These are phyloP conservation scores for Ditylenchus dipsaci DNA, from an alignment of 1,140 invertebrate genomes.

Conservation along the genomic window DNA sequence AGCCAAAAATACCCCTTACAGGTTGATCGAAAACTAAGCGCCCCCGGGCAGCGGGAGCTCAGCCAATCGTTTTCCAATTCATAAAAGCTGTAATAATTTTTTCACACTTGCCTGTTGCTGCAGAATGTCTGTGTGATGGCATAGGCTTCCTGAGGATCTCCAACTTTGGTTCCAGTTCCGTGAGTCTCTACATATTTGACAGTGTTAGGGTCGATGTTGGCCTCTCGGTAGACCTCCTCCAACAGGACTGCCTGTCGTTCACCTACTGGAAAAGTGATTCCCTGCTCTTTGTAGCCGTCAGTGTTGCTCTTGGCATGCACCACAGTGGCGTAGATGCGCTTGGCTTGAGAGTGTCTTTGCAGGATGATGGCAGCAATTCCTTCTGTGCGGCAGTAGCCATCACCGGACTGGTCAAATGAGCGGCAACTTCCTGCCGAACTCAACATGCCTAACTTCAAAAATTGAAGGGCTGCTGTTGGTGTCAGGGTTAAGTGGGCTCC, in stretches of 20 bases:
- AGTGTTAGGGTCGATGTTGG: conserved; percentile 72
- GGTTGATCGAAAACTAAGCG: no score
- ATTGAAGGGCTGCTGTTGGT: conserved; percentile 82
- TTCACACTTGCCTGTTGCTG: conserved; percentile 63
- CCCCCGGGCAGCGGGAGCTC: no score
- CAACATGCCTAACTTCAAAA: conserved; percentile 83
- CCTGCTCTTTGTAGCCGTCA: conserved; percentile 77
- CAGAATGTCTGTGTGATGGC: conserved; percentile 87
- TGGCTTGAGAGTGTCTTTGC: conserved; percentile 72
- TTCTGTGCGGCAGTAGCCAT: conserved; percentile 87
- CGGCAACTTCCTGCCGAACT: conserved; percentile 82
- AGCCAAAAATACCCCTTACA: no score
- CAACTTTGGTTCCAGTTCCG: conserved; percentile 83
- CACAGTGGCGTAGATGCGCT: conserved; percentile 77
- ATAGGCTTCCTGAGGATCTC: conserved; percentile 92
- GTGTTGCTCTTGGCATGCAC: conserved; percentile 80
- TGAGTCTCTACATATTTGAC: conserved; percentile 88
- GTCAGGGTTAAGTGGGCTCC: conserved; percentile 74
- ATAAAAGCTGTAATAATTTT: no score
- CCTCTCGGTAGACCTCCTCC: conserved; percentile 76
- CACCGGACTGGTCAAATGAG: conserved; percentile 80
- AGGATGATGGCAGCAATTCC: conserved; percentile 75
- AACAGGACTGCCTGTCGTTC: conserved; percentile 79
- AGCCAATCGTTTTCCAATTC: no score
- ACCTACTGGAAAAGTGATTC: conserved; percentile 83